Percentiles rank a stretch among this genome's conserved stretches.
Evolutionary conservation across 1,140 invertebrate species (phyloP).

Genomic region (Pachyrhynchus sulphureomaculatus): DNA sequence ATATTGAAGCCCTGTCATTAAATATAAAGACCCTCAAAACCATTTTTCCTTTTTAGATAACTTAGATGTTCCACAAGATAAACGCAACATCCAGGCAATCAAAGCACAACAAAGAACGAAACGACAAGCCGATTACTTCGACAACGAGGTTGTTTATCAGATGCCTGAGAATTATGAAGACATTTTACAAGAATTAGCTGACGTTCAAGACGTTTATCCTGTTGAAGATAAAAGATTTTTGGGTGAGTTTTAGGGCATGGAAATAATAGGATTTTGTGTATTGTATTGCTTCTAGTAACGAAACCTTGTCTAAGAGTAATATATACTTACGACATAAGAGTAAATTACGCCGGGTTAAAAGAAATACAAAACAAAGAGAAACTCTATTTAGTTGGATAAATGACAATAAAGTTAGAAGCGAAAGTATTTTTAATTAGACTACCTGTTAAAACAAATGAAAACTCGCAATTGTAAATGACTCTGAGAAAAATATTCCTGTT

Average conservation of each 20-base stretch:
- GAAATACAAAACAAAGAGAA: background rate
- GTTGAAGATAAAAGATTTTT: conserved; percentile 63
- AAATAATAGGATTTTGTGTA: background rate
- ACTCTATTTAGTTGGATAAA: too few relatives aligned
- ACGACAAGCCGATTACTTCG: conserved; percentile 52
- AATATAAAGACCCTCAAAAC: too few relatives aligned
- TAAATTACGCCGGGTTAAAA: background rate
- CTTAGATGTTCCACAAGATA: conserved; percentile 33
- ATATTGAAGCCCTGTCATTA: too few relatives aligned
- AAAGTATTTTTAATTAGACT: too few relatives aligned
- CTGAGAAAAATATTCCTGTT: too few relatives aligned
- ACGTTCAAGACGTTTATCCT: conserved; percentile 47
- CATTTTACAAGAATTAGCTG: conserved; percentile 55
- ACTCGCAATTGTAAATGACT: too few relatives aligned
- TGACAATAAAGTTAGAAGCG: too few relatives aligned
- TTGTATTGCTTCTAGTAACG: background rate
- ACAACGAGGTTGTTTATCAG: conserved; percentile 56
- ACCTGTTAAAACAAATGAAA: too few relatives aligned
- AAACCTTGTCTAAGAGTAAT: background rate
- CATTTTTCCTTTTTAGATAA: conserved; percentile 5
- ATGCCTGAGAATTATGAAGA: conserved; percentile 60
- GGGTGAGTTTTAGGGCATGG: conserved; percentile 55
- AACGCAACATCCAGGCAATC: conserved; percentile 58
- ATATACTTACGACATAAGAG: too few relatives aligned
- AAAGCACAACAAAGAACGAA: conserved; percentile 52